Conservation (phyloP, 2,113 vertebrate genomes). For the Empidonax traillii region DNA sequence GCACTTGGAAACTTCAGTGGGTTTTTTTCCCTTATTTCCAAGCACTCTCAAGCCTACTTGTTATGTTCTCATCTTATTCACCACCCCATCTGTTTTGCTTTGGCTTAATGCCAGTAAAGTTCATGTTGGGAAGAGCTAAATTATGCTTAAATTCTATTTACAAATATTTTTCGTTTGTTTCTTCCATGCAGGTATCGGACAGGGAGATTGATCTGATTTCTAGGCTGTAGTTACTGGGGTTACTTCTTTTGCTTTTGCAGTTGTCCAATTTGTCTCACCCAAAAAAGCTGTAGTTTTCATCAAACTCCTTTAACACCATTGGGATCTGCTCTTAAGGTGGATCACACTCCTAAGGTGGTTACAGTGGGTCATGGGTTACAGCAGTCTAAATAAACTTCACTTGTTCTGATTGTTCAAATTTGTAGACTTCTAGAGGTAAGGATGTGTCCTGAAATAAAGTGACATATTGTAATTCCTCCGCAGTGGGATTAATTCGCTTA, state of each 20-base stretch:
- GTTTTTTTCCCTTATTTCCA: not conserved
- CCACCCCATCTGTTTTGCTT: not conserved
- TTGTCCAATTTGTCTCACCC: not conserved
- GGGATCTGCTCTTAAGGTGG: not conserved
- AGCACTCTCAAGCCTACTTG: not conserved
- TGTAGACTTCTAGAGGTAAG: constrained; percentile 37
- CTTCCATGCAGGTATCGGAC: not conserved
- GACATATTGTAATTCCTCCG: constrained; percentile 25
- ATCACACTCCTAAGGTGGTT: not conserved
- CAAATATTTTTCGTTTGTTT: not conserved
- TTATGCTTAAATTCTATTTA: not conserved
- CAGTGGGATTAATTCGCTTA: constrained; percentile 30
- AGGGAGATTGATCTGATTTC: not conserved
- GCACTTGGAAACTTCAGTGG: not conserved
- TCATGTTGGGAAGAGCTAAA: not conserved
- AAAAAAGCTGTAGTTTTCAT: not conserved
- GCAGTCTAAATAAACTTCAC: not conserved
- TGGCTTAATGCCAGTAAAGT: not conserved
- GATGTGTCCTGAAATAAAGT: constrained; percentile 44
- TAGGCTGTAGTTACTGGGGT: not conserved
- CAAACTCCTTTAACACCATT: not conserved
- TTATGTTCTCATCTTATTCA: not conserved
- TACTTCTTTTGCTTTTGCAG: not conserved
- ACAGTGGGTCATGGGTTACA: not conserved
- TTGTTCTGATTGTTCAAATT: constrained; percentile 38